Evolutionary conservation across 2,797 vertebrate species (phyloP), one percentile per base, ranked within the genome.

Genomic region (Sebastes iracundus): DNA sequence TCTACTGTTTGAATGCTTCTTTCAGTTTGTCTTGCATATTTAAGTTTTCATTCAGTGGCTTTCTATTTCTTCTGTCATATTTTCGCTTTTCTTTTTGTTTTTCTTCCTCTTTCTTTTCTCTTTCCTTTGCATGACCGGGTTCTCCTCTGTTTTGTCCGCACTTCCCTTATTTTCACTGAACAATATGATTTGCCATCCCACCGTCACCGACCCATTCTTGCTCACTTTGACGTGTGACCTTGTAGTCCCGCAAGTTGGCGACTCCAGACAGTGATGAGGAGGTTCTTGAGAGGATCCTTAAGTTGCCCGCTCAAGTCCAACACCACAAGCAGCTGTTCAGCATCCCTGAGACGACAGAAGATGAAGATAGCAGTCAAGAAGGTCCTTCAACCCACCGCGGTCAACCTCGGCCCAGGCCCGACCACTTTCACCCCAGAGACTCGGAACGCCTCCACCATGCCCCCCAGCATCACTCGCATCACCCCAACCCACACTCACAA

Each of bases 241-340:
- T 58, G 27, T 71, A 94, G 94, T 93, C 88, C 56, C 75, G 61
- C 90, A 97, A 86, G 93, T 76, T 93, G 75, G 96, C 96, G 70
- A 82, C 90, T 74, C 93, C 96, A 65, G 98, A 99, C 94, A 99
- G 98, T 33, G 98, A 99, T 49, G 98, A 99, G 89, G 98, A 99
- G 60, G 94, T 97, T 88, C 91, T 97, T 83, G 97, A 98, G 93
- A 96, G 95, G 89, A 97, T 99, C 81, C 92, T 98, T 68, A 98
- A 98, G 92, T 94, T 97, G 60, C 97, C 97, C 0, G 90, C 96
- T 85, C 96, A 97, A 87, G 95, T 92, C 53, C 94, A 85, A 66
- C 94, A 94, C 86, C 95, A 90, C 91, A 97, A 97, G 91, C 97
- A 97, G 74, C 95, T 99, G 63, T 99, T 98, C 87, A 98, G 95